A percentile compares a stretch with the other conserved stretches of the same genome.
Evolutionary conservation across 2,888 invertebrate species (phyloP).

Genomic region (Hermaeophaga mercurialis): DNA sequence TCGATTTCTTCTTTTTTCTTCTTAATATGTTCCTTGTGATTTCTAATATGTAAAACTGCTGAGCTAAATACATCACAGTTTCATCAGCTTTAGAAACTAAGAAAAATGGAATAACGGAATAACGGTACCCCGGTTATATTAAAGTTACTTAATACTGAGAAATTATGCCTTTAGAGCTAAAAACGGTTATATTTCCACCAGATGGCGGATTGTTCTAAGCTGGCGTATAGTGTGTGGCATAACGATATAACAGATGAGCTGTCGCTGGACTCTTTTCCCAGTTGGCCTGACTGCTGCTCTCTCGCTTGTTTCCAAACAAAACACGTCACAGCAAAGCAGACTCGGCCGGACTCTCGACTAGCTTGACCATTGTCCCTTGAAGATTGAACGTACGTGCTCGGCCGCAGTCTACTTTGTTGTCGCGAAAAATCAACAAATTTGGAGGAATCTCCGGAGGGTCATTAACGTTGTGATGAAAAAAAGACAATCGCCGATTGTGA

Average conservation of each 20-base stretch:
- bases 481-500: slow-evolving; percentile 3
- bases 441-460: slow-evolving; percentile 16
- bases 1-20: too few species aligned
- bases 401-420: slow-evolving; percentile 19
- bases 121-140: too few species aligned
- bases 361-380: slow-evolving; percentile 28
- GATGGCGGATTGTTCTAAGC: neutral
- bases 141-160: too few species aligned
- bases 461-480: slow-evolving; percentile 24
- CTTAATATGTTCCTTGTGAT: too few species aligned
- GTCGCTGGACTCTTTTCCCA: slow-evolving; percentile 19
- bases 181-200: too few species aligned
- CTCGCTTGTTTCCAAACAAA: slow-evolving; percentile 22
- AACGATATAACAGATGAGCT: slow-evolving; percentile 25
- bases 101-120: too few species aligned
- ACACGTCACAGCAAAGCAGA: slow-evolving; percentile 21
- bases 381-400: slow-evolving; percentile 28
- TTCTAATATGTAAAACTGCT: too few species aligned
- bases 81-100: too few species aligned
- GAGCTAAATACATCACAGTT: too few species aligned
- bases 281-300: slow-evolving; percentile 14
- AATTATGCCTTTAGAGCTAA: too few species aligned
- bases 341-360: slow-evolving; percentile 15
- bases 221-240: neutral
- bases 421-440: slow-evolving; percentile 28